Evolutionary conservation across 2,888 invertebrate genomes (phyloP).

Genomic region (Yponomeuta evonymella): DNA sequence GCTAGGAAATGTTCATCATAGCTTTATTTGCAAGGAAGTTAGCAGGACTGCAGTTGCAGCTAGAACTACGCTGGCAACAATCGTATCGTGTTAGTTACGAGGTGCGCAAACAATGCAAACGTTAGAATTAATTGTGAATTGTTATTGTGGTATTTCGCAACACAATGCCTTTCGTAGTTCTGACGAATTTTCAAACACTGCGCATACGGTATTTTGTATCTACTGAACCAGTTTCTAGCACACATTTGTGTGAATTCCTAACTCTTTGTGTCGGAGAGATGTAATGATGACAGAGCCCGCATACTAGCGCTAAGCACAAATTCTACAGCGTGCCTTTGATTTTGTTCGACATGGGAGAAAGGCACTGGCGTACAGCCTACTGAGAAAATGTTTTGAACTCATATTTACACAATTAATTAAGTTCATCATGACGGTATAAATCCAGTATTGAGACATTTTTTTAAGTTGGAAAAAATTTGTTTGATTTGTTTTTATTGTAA

Average conservation of each 20-base stretch:
- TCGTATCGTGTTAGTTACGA: conserved; percentile 45
- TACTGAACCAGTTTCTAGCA: background rate
- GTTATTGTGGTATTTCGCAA: conserved; percentile 17
- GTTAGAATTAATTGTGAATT: conserved; percentile 18
- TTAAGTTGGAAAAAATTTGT: too few species aligned
- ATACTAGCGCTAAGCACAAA: background rate
- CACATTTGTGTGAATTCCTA: background rate
- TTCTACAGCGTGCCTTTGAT: background rate
- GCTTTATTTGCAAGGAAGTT: background rate
- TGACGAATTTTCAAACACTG: background rate
- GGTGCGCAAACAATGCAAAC: conserved; percentile 35
- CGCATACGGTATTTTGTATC: background rate
- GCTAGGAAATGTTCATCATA: too few species aligned
- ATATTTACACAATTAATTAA: too few species aligned
- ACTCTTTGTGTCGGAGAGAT: background rate
- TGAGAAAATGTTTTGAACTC: too few species aligned
- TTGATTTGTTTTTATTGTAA: too few species aligned
- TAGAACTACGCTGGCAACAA: conserved; percentile 32
- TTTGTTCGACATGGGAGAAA: too few species aligned
- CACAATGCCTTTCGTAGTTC: conserved; percentile 16
- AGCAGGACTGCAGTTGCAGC: conserved; percentile 25
- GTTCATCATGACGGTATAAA: too few species aligned
- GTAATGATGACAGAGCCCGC: background rate
- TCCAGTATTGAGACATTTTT: too few species aligned
- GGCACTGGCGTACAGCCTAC: too few species aligned